Evolutionary conservation across 2,888 invertebrate species (phyloP).

Genomic region (Gandaritis pyraliata): DNA sequence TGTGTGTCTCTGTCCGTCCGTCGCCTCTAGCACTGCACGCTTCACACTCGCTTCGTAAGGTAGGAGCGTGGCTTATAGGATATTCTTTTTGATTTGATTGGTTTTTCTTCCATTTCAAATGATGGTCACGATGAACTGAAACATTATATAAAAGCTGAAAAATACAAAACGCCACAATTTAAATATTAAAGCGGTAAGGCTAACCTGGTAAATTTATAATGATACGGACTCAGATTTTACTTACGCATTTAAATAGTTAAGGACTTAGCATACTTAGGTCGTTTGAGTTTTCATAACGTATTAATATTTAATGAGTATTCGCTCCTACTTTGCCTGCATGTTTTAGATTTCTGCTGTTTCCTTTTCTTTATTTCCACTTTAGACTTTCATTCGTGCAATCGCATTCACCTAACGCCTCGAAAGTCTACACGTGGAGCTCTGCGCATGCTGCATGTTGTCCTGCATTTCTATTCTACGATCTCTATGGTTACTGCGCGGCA

Average conservation of each 20-base stretch:
- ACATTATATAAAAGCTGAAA: conserved; percentile 41
- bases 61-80: conserved; percentile 70
- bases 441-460: conserved; percentile 79
- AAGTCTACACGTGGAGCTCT: conserved; percentile 64
- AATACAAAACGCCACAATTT: conserved; percentile 39
- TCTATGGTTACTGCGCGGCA: conserved; percentile 85
- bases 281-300: conserved; percentile 41
- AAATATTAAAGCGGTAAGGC: conserved; percentile 45
- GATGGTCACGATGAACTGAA: conserved; percentile 31
- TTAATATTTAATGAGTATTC: conserved; percentile 55
- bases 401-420: conserved; percentile 49
- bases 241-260: conserved; percentile 47
- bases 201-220: conserved; percentile 49
- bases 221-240: conserved; percentile 46
- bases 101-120: conserved; percentile 35
- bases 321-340: conserved; percentile 83
- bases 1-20: conserved; percentile 79
- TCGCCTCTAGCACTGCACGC: conserved; percentile 82
- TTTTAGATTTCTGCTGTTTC: conserved; percentile 63
- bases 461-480: conserved; percentile 83
- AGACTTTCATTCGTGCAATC: conserved; percentile 58
- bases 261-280: conserved; percentile 45
- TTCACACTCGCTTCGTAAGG: conserved; percentile 79
- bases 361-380: conserved; percentile 59
- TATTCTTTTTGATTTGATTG: conserved; percentile 30